Base-by-base conservation (phyloP, 2,888 invertebrate genomes). In the Heliconius cydno region DNA sequence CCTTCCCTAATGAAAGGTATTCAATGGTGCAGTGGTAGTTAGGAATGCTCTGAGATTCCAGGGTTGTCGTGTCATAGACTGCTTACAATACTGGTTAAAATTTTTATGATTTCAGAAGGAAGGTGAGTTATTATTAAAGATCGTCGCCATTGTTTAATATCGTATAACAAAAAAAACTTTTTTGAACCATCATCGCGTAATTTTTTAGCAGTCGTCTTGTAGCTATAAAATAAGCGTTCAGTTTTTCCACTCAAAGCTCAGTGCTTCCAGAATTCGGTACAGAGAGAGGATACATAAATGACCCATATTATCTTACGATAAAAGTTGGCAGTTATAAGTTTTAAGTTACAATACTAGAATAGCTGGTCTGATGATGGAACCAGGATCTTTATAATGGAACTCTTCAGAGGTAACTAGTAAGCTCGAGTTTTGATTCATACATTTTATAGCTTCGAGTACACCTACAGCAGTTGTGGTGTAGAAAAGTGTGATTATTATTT, bases 1-100 rank as follows among this genome's bases (percentile, higher is more conserved):
- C 13, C 19, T 13, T 25, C 41, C 3, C 70, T 25, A 70, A 70
- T 46, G 68, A 68, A 41, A 41, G 70, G 70, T 70, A 70, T 70
- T 70, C 70, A 19, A 70, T 70, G 70, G 70, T 15, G 3, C 70
- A 70, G 70, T 70, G 70, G 70, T 25, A 41, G 41, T n/a, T 41
- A 22, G 70, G 70, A 70, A 70, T 70, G 70, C 70, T 70, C 25
- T 41, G 1, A 30, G 70, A 46, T 46, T 15, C 41, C 30, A 1
- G 19, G 41, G 70, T 46, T 70, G 9, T 41, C 9, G 41, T n/a
- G 52, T 52, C 52, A 52, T 15, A n/a, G 5, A 68, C 25, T 41
- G 38, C n/a, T 41, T 41, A n/a, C 4, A 25, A 70, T n/a, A 3
- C 46, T 3, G 34, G 22, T 34, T 65, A n/a, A 60, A 12, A n/a